phyloP scores from a whole-genome alignment of 92 coral and sea anemone species.

The Phenganax subtilis region DNA sequence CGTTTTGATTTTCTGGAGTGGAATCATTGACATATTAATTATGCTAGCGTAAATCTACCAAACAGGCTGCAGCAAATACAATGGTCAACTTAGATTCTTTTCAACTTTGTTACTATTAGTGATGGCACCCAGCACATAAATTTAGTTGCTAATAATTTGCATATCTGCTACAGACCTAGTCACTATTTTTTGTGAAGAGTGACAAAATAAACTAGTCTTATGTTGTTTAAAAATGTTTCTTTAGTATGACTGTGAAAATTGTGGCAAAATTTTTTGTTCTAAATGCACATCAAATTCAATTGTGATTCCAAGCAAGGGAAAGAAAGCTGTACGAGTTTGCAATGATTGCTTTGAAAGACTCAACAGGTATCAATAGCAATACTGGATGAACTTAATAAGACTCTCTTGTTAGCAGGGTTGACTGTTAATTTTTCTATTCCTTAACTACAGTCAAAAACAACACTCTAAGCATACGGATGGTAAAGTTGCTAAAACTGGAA shows the following conservation, averaged over 20 bases:
- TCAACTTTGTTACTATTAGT: no score
- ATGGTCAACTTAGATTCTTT: no score
- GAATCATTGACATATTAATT: no score
- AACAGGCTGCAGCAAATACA: no score
- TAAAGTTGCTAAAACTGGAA: background rate
- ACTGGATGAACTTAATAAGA: background rate
- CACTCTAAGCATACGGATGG: background rate
- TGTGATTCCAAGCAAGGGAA: slow-evolving; percentile 66
- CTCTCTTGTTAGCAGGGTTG: no score
- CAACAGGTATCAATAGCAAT: slow-evolving; percentile 41
- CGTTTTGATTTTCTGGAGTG: no score
- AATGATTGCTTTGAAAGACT: slow-evolving; percentile 65
- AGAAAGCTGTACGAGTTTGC: slow-evolving; percentile 75
- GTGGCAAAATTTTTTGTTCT: slow-evolving; percentile 80
- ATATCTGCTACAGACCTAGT: no score
- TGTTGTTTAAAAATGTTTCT: background rate
- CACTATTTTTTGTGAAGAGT: no score
- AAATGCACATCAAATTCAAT: slow-evolving; percentile 67
- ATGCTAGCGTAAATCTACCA: no score
- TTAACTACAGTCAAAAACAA: slow-evolving; percentile 14
- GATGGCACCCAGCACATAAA: no score
- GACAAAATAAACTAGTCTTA: background rate
- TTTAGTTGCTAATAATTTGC: no score
- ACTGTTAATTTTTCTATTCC: no score
- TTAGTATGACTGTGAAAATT: slow-evolving; percentile 85